Percentiles rank a stretch among this genome's conserved stretches.
phyloP scores from a whole-genome alignment of 2,113 vertebrate species.

The Bothrops jararaca region DNA sequence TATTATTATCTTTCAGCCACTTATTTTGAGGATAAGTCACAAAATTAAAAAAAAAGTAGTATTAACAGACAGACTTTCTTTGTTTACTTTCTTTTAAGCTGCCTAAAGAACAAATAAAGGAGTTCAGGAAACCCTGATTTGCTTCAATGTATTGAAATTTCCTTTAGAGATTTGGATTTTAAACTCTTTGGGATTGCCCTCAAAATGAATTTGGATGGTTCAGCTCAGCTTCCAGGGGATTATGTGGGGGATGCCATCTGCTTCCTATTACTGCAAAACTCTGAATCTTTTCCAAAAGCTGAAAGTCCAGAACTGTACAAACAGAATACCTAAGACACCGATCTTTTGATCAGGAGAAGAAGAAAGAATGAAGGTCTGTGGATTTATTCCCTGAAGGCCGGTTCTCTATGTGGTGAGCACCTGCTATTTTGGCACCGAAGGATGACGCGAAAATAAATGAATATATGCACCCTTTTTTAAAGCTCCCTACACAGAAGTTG shows the following conservation, averaged over 20 bases:
- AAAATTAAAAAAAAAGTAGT: background rate
- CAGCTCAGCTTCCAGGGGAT: slow-evolving; percentile 48
- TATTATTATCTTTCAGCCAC: background rate
- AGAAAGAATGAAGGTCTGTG: slow-evolving; percentile 13
- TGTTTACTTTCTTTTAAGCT: background rate
- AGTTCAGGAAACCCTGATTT: slow-evolving; percentile 18
- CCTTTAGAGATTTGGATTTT: slow-evolving; percentile 40
- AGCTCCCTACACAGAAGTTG: background rate
- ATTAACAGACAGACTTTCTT: background rate
- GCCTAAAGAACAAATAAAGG: slow-evolving; percentile 10
- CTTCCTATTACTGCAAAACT: slow-evolving; percentile 47
- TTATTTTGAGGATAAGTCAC: background rate
- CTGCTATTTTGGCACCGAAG: slow-evolving; percentile 23
- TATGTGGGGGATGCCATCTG: slow-evolving; percentile 51
- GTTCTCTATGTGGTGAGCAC: slow-evolving; percentile 18
- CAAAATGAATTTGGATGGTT: slow-evolving; percentile 54
- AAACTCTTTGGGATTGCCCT: slow-evolving; percentile 55
- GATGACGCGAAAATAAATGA: slow-evolving; percentile 6
- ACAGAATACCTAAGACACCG: slow-evolving; percentile 28
- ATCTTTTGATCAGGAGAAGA: slow-evolving; percentile 46
- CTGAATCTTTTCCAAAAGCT: slow-evolving; percentile 47
- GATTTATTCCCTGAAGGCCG: slow-evolving; percentile 17
- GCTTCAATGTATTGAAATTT: slow-evolving; percentile 51
- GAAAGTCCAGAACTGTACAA: slow-evolving; percentile 46
- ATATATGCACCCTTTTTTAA: background rate